These are phyloP conservation scores for Chloroclystis v-ata DNA, from an alignment of 2,888 invertebrate genomes.

Conservation along the genomic window DNA sequence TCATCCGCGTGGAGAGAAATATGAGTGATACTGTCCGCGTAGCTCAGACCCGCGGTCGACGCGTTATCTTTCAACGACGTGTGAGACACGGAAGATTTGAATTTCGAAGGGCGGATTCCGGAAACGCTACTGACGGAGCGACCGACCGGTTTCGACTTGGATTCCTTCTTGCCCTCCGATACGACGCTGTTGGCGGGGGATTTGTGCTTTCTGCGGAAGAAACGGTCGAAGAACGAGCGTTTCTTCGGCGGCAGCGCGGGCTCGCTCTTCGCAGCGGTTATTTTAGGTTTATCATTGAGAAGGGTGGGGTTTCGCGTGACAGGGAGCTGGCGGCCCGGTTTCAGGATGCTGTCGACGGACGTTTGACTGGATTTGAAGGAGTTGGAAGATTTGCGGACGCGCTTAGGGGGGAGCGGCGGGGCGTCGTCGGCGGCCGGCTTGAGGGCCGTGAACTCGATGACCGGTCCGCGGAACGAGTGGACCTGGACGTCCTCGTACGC, in stretches of 20 bases:
- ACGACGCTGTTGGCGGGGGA: slow-evolving; percentile 68
- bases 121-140: slow-evolving; percentile 81
- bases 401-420: slow-evolving; percentile 89
- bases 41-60: slow-evolving; percentile 61
- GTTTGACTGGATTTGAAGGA: slow-evolving; percentile 64
- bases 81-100: slow-evolving; percentile 62
- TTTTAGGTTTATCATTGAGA: slow-evolving; percentile 36
- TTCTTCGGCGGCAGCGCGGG: slow-evolving; percentile 70
- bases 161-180: slow-evolving; percentile 53
- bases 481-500: slow-evolving; percentile 80
- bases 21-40: slow-evolving; percentile 80
- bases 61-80: slow-evolving; percentile 65
- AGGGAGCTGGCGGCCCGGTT: slow-evolving; percentile 58
- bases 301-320: slow-evolving; percentile 46
- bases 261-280: slow-evolving; percentile 60
- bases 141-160: slow-evolving; percentile 67
- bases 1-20: slow-evolving; percentile 82
- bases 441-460: slow-evolving; percentile 71
- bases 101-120: slow-evolving; percentile 75
- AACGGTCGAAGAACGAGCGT: slow-evolving; percentile 67
- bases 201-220: slow-evolving; percentile 65
- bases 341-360: slow-evolving; percentile 61
- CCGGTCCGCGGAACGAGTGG: slow-evolving; percentile 69
- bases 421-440: slow-evolving; percentile 79
- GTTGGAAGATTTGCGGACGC: slow-evolving; percentile 67